A percentile compares a stretch with the other conserved stretches of the same genome.
phyloP scores from a whole-genome alignment of 2,888 invertebrate genomes.

The Parnassius orleans region DNA sequence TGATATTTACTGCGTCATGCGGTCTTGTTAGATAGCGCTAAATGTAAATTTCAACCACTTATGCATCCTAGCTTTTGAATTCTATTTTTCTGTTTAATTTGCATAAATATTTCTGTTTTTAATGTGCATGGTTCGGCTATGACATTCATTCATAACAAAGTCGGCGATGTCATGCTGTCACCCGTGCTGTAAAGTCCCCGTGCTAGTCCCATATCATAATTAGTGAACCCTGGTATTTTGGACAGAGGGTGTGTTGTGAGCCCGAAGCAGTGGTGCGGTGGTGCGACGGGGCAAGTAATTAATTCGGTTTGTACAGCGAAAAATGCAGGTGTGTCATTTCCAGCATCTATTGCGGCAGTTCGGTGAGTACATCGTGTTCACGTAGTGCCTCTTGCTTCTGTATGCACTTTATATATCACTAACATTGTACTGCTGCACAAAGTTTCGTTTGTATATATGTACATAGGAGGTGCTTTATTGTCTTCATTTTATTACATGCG shows the following conservation, averaged over 20 bases:
- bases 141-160: constrained; percentile 45
- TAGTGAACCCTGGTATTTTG: constrained; percentile 68
- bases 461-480: constrained; percentile 17
- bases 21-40: constrained; percentile 65
- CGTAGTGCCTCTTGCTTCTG: constrained; percentile 25
- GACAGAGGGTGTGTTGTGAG: constrained; percentile 75
- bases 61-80: constrained; percentile 60
- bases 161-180: constrained; percentile 39
- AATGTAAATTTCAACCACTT: constrained; percentile 56
- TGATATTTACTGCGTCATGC: constrained; percentile 51
- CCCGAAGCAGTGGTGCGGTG: constrained; percentile 54
- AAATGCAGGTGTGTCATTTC: constrained; percentile 82
- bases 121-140: constrained; percentile 65
- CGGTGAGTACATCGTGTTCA: constrained; percentile 69
- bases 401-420: constrained; percentile 36
- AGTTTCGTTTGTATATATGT: constrained; percentile 1
- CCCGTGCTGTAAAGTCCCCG: constrained; percentile 33
- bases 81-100: constrained; percentile 52
- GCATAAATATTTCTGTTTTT: constrained; percentile 61
- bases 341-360: constrained; percentile 79
- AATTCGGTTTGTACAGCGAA: constrained; percentile 63
- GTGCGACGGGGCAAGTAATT: constrained; percentile 55
- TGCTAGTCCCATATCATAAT: constrained; percentile 63
- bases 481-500: constrained; percentile 14
- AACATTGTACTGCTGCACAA: constrained; percentile 9